Conservation (phyloP, 2,797 vertebrate genomes). For the Lutjanus argentimaculatus region DNA sequence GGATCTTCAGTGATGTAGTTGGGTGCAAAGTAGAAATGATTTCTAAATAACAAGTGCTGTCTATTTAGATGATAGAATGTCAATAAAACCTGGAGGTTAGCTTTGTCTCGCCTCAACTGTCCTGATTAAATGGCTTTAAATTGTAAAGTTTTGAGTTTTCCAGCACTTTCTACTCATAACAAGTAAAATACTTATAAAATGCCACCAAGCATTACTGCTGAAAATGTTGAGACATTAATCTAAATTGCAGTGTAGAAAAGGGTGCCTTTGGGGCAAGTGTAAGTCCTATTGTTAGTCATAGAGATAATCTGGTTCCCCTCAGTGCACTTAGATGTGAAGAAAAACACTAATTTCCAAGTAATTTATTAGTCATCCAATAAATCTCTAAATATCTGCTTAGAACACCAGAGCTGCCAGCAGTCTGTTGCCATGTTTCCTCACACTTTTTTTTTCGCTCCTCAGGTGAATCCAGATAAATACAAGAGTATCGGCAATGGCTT, state of each 20-base stretch:
- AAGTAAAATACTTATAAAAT: too few species aligned
- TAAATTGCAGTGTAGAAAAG: neutral
- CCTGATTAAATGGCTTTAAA: too few species aligned
- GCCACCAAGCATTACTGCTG: too few species aligned
- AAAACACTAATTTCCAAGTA: neutral
- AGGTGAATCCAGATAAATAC: constrained; percentile 96
- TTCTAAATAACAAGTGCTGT: neutral
- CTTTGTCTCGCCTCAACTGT: too few species aligned
- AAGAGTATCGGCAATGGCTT: constrained; percentile 96
- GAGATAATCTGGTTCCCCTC: neutral
- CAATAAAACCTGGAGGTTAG: too few species aligned
- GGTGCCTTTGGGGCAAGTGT: too few species aligned
- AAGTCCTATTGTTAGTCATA: neutral
- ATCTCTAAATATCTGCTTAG: neutral
- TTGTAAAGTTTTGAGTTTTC: too few species aligned
- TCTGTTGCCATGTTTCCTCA: neutral
- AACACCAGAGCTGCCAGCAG: neutral
- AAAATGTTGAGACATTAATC: too few species aligned
- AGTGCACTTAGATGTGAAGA: neutral
- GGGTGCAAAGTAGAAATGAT: neutral
- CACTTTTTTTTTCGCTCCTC: constrained; percentile 36
- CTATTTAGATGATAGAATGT: neutral
- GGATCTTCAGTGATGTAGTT: neutral
- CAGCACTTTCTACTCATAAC: too few species aligned
- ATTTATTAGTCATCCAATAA: neutral